phyloP scores from a whole-genome alignment of 2,888 invertebrate genomes.

The Ctenicera cuprea region DNA sequence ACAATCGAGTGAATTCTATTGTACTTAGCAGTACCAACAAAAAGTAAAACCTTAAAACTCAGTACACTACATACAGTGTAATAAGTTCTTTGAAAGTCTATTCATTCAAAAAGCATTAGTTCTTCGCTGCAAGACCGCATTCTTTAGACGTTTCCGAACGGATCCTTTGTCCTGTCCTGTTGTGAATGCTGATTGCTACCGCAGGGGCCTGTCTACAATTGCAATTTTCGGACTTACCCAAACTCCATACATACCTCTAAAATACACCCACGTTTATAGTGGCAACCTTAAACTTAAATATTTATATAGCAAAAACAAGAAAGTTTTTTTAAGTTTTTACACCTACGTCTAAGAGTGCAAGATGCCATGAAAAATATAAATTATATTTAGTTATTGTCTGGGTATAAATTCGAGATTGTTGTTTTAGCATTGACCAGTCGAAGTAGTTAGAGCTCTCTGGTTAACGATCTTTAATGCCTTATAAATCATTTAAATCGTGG shows the following conservation, averaged over 20 bases:
- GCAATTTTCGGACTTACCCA: conserved; percentile 18
- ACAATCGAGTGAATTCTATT: no score
- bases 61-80: background rate
- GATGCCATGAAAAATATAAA: conserved; percentile 22
- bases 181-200: conserved; percentile 34
- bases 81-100: conserved; percentile 5
- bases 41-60: no score
- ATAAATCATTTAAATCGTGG: conserved; percentile 39
- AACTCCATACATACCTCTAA: background rate
- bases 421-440: conserved; percentile 25
- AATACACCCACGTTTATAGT: conserved; percentile 23
- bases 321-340: conserved; percentile 22
- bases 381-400: conserved; percentile 36
- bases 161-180: conserved; percentile 30
- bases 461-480: conserved; percentile 35
- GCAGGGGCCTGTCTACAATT: conserved; percentile 38
- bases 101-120: conserved; percentile 20
- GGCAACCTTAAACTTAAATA: conserved; percentile 14
- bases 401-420: conserved; percentile 31
- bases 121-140: conserved; percentile 22
- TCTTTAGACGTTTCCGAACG: conserved; percentile 22
- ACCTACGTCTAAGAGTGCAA: conserved; percentile 38
- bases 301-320: conserved; percentile 27
- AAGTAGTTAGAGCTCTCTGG: conserved; percentile 23
- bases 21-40: no score